Evolutionary conservation across 2,888 invertebrate species (phyloP), one percentile per base, ranked within the genome.

Genomic region (Diaprepes abbreviatus): DNA sequence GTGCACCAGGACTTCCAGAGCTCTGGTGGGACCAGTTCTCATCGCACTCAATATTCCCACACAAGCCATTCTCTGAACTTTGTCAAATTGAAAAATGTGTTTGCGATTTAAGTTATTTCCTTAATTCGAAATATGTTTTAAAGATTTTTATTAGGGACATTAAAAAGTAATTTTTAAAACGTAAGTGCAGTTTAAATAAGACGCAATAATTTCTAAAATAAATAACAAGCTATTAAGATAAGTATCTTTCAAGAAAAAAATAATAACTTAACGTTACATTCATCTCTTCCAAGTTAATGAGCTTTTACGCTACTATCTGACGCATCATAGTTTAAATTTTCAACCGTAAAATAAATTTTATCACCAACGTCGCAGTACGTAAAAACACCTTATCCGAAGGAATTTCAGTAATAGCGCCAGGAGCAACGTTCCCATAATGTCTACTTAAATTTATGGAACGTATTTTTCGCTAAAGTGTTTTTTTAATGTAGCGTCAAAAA

Each of bases 291-390:
- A 16, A 38, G 24, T 38, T 14, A 38, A 38, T 38, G 38, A 38
- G 38, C 4, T 38, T 16, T 38, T 7, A 4, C 35, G 38, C 38
- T 12, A 38, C 38, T 7, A 38, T 16, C 38, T n/a, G 38, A 38
- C 38, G 14, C 38, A 16, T 38, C 3, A 38, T 38, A 12, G 38
- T 38, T 14, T 38, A 14, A 38, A 38, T 38, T n/a, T 38, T 38
- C 38, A 14, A 38, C 38, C 16, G 14, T 38, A 38, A 38, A 38
- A 38, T 38, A 38, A 38, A 38, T 38, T 38, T 38, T 38, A 38
- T 38, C 38, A 16, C 6, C 4, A 38, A 9, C 10, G 4, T 9
- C 33, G 6, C 33, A 10, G 38, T 38, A 38, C 6, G 14, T 38
- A 38, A 38, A 36, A 38, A 38, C 38, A 38, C 38, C 38, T 14